A percentile compares a stretch with the other conserved stretches of the same genome.
Conservation (phyloP, 2,888 invertebrate species). For the Spodoptera littoralis region DNA sequence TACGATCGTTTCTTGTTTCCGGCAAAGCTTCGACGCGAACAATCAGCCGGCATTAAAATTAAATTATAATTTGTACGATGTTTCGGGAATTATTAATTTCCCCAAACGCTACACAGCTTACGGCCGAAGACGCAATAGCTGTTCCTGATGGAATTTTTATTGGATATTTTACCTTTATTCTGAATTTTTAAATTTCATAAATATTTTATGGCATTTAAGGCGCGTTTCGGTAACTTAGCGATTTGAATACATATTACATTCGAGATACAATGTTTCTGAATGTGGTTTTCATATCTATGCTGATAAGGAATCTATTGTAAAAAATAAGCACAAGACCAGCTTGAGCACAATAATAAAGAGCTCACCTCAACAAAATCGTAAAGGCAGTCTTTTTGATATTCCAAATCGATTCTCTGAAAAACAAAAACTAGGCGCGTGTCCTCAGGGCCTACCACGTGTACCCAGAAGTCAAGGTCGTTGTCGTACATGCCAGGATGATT, state of each 20-base stretch:
- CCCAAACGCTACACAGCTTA: slow-evolving; percentile 25
- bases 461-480: slow-evolving; percentile 92
- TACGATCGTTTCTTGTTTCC: slow-evolving; percentile 13
- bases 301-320: neutral
- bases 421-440: slow-evolving; percentile 91
- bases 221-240: slow-evolving; percentile 10
- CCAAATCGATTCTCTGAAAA: slow-evolving; percentile 92
- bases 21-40: slow-evolving; percentile 13
- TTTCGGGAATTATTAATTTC: slow-evolving; percentile 43
- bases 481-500: slow-evolving; percentile 92
- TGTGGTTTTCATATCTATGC: slow-evolving; percentile 22
- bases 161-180: slow-evolving; percentile 27
- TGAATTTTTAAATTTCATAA: slow-evolving; percentile 35
- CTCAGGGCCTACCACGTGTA: slow-evolving; percentile 90
- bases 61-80: slow-evolving; percentile 42
- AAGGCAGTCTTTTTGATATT: slow-evolving; percentile 93
- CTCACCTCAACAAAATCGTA: slow-evolving; percentile 93
- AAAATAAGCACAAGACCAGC: neutral
- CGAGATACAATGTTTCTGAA: slow-evolving; percentile 1
- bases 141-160: slow-evolving; percentile 43
- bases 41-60: slow-evolving; percentile 34
- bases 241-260: slow-evolving; percentile 35
- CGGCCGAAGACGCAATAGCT: slow-evolving; percentile 24
- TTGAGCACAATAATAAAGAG: neutral
- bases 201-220: slow-evolving; percentile 20